phyloP scores from a whole-genome alignment of 2,113 vertebrate species.

The Galeopterus variegatus region DNA sequence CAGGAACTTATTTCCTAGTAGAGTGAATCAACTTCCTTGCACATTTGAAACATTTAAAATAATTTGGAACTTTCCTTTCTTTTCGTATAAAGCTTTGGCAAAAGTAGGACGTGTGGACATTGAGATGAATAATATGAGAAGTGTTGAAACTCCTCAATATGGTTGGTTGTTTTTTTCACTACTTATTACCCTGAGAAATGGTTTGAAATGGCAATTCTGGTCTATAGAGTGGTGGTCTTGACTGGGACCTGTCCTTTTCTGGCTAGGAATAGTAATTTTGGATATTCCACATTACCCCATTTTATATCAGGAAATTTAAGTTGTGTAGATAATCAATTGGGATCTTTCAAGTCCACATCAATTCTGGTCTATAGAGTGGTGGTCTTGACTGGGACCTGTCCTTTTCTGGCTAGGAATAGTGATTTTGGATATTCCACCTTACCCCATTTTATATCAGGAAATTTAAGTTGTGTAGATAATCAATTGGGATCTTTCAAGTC shows the following conservation, averaged over 20 bases:
- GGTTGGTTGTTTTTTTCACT: neutral
- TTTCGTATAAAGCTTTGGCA: neutral
- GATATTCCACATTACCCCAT: neutral
- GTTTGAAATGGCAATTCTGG: neutral
- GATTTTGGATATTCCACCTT: neutral
- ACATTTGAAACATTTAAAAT: neutral
- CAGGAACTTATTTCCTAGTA: neutral
- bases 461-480: neutral
- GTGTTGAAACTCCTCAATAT: neutral
- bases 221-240: neutral
- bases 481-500: neutral
- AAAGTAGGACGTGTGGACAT: neutral
- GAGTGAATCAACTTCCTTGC: neutral
- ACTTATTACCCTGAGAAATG: neutral
- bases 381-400: neutral
- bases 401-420: neutral
- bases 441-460: neutral
- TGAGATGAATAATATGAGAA: neutral
- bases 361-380: too few species aligned
- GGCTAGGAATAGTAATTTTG: neutral
- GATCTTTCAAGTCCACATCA: neutral
- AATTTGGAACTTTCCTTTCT: constrained; percentile 31
- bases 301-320: neutral
- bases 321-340: neutral
- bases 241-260: neutral